Conservation (phyloP, 2,113 vertebrate genomes). For the Cygnus buccinator region DNA sequence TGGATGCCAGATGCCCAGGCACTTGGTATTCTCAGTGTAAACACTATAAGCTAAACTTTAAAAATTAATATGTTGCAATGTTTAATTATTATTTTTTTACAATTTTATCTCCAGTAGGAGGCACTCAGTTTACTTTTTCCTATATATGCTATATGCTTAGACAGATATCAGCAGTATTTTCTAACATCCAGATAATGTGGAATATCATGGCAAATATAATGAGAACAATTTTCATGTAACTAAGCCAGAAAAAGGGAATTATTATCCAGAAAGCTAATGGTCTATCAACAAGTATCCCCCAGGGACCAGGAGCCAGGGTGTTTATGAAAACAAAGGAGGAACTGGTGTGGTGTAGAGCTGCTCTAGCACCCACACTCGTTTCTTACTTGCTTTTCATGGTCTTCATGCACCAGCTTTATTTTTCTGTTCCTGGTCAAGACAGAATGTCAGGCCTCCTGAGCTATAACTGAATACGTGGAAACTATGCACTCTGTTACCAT, state of each 20-base stretch:
- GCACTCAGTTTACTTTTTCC: neutral
- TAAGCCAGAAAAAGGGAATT: neutral
- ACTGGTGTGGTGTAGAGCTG: rapidly evolving
- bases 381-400: rapidly evolving
- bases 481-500: neutral
- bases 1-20: neutral
- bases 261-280: neutral
- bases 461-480: neutral
- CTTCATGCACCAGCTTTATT: neutral
- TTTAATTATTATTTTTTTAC: neutral
- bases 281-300: neutral
- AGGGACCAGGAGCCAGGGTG: neutral
- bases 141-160: neutral
- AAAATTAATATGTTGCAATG: neutral
- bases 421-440: neutral
- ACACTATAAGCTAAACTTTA: neutral
- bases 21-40: neutral
- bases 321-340: neutral
- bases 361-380: neutral
- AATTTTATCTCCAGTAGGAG: neutral
- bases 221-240: neutral
- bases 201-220: neutral
- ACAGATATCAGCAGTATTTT: neutral
- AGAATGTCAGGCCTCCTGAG: neutral
- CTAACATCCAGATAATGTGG: neutral